Conservation (phyloP, 1,140 invertebrate species). For the Apis dorsata region DNA sequence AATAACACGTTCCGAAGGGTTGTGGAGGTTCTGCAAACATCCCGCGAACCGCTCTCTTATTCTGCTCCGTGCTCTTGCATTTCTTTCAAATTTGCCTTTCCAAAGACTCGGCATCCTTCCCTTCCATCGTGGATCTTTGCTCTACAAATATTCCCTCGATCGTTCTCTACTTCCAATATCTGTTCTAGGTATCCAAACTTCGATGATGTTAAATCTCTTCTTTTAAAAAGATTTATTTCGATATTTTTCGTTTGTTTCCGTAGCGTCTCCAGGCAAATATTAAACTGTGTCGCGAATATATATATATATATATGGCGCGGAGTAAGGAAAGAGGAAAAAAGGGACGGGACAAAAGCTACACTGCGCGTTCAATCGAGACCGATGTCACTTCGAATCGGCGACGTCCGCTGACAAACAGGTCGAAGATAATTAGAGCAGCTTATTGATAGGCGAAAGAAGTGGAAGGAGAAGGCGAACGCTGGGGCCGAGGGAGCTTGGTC, state of each 20-base stretch:
- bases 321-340: not conserved
- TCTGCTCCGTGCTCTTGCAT: slow-evolving; percentile 30
- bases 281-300: not conserved
- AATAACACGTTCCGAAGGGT: slow-evolving; percentile 64
- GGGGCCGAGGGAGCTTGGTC: slow-evolving; percentile 33
- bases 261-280: no score
- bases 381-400: slow-evolving; percentile 45
- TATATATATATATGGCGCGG: no score
- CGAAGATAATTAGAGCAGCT: slow-evolving; percentile 58
- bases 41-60: slow-evolving; percentile 59
- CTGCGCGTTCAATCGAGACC: slow-evolving; percentile 43
- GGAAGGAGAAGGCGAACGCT: slow-evolving; percentile 45
- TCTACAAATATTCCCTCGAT: slow-evolving; percentile 4
- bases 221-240: no score
- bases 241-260: no score
- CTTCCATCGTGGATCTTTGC: slow-evolving; percentile 6
- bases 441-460: slow-evolving; percentile 57
- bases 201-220: no score
- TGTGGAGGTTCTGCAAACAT: slow-evolving; percentile 63
- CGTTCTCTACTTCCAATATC: not conserved
- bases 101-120: slow-evolving; percentile 24
- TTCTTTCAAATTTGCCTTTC: slow-evolving; percentile 49
- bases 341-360: slow-evolving; percentile 4
- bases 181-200: not conserved
- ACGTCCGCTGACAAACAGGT: slow-evolving; percentile 55